These are phyloP conservation scores for Lophotriccus pileatus DNA, from an alignment of 2,797 vertebrate genomes.

Conservation along the genomic window DNA sequence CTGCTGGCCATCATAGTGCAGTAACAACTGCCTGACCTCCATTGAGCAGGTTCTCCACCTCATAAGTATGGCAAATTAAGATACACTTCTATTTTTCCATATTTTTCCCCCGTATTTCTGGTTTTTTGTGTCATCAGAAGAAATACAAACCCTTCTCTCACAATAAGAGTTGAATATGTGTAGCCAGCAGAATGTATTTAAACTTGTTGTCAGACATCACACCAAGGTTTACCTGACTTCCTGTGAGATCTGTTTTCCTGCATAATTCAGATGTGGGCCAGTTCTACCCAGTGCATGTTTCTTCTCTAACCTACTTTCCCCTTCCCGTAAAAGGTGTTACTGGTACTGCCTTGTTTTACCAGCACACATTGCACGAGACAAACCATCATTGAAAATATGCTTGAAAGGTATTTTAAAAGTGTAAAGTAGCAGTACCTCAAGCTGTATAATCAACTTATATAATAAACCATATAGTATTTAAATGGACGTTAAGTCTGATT, in stretches of 20 bases:
- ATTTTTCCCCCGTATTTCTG: not conserved
- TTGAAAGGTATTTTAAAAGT: conserved; percentile 27
- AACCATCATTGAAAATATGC: conserved; percentile 52
- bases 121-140: not conserved
- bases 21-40: not conserved
- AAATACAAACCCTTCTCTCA: not conserved
- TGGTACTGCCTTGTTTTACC: conserved; percentile 68
- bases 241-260: conserved; percentile 71
- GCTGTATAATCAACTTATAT: not conserved
- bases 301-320: conserved; percentile 81
- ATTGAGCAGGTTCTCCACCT: not conserved
- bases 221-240: conserved; percentile 66
- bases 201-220: conserved; percentile 29
- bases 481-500: not conserved
- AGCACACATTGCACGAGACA: conserved; percentile 56
- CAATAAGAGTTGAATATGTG: not conserved
- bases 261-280: conserved; percentile 73
- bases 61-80: not conserved
- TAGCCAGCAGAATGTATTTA: not conserved
- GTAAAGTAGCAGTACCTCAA: conserved; percentile 42
- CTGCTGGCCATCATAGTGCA: not conserved
- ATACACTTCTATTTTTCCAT: not conserved
- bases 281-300: conserved; percentile 63
- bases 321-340: conserved; percentile 75
- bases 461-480: not conserved